phyloP scores from a whole-genome alignment of 2,888 invertebrate species.

The Sclerodermus sp. region DNA sequence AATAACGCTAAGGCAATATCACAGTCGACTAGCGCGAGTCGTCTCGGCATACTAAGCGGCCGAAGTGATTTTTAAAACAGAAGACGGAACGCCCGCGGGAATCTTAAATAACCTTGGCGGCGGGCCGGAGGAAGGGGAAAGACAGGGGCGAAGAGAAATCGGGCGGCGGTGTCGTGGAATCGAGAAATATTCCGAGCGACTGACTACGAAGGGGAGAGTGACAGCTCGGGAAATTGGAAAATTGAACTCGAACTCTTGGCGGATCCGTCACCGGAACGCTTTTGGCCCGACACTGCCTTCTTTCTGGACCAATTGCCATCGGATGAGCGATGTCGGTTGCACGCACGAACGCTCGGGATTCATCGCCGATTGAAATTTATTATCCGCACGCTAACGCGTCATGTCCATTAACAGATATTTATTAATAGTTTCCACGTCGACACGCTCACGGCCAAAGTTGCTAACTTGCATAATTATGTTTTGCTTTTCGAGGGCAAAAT shows the following conservation, averaged over 20 bases:
- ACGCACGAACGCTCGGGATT: not conserved
- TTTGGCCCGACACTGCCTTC: conserved; percentile 1
- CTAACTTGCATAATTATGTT: no score
- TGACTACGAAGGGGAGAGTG: conserved; percentile 39
- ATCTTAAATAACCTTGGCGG: conserved; percentile 45
- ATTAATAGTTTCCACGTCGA: no score
- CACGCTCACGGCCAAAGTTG: no score
- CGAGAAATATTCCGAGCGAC: conserved; percentile 42
- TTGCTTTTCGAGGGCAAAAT: no score
- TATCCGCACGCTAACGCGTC: not conserved
- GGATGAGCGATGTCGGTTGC: not conserved
- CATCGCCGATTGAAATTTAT: no score
- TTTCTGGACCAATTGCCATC: not conserved
- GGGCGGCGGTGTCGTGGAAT: conserved; percentile 15
- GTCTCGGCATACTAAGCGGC: conserved; percentile 47
- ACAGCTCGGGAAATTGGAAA: conserved; percentile 53
- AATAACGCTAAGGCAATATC: conserved; percentile 46
- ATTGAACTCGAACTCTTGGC: conserved; percentile 43
- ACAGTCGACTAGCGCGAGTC: conserved; percentile 49
- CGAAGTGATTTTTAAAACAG: conserved; percentile 51
- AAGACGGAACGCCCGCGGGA: conserved; percentile 40
- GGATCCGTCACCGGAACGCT: conserved; percentile 23
- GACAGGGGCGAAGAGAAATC: conserved; percentile 3
- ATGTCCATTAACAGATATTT: no score
- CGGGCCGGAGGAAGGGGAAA: not conserved